Percentiles rank a stretch among this genome's conserved stretches.
Conservation (phyloP, 2,113 vertebrate species). For the Urocolius indicus region DNA sequence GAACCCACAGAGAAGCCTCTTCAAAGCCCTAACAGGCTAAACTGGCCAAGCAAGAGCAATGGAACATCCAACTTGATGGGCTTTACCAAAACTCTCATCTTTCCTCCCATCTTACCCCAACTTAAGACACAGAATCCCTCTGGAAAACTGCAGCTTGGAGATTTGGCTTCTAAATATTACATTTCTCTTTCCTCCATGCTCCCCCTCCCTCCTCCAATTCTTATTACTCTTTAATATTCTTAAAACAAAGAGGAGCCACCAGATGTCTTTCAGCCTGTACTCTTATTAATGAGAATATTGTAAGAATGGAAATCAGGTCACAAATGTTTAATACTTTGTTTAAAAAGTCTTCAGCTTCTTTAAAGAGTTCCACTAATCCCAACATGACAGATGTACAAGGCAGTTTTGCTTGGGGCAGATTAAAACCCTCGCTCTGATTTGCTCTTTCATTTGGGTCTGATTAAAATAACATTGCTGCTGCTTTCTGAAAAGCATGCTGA, state of each 20-base stretch:
- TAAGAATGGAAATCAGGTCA: conserved; percentile 67
- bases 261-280: conserved; percentile 63
- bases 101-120: background rate
- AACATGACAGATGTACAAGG: conserved; percentile 69
- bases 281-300: conserved; percentile 60
- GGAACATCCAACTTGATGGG: background rate
- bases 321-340: conserved; percentile 63
- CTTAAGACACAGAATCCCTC: background rate
- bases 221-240: conserved; percentile 57
- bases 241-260: conserved; percentile 56
- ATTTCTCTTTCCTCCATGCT: background rate
- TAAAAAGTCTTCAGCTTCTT: conserved; percentile 70
- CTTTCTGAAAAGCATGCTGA: background rate
- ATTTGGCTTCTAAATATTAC: background rate
- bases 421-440: conserved; percentile 61
- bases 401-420: conserved; percentile 69
- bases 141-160: background rate
- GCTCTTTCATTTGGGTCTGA: conserved; percentile 56
- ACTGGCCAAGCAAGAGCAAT: rapidly evolving
- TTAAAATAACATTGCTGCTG: conserved; percentile 57
- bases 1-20: background rate
- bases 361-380: conserved; percentile 72
- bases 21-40: background rate
- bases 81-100: background rate
- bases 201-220: background rate